Evolutionary conservation across 2,797 vertebrate species (phyloP), one percentile per base, ranked within the genome.

Genomic region (Eulemur albifrons): DNA sequence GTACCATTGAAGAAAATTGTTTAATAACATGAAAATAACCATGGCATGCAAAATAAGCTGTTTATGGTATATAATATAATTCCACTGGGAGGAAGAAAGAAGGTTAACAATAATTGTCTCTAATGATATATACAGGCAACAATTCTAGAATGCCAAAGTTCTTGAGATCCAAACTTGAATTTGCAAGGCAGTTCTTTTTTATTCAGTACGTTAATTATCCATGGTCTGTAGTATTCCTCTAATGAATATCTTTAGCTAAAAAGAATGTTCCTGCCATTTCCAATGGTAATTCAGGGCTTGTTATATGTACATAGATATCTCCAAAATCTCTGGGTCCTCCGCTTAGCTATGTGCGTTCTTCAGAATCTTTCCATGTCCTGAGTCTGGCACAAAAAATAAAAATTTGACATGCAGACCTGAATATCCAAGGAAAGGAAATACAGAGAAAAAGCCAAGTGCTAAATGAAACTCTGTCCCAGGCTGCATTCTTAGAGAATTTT

Each of bases 381-480:
- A 6, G 0, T 84, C 84, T 94, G 73, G n/a, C 69, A 87, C 61
- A 84, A 83, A 83, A 8, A 2, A 83, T 91, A 23, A 54, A 86
- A 76, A 88, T 96, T 90, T 84, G 79, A 93, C 93, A 54, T 57
- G 52, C 38, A 84, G 32, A 27, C 40, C 20, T 90, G 18, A 15
- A 69, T 94, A 95, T 91, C 54, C 14, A 25, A 43, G 65, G 85
- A 91, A 93, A 91, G 40, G 27, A 82, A 94, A 88, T 83, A 84
- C 38, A 23, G 23, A 84, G 23, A 88, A 54, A 94, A 73, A 96
- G 72, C 69, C 84, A 96, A 90, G 25, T 72, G 77, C 25, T 91
- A 86, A 95, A 57, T 91, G 69, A 63, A 95, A 70, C 70, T 80
- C 70, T 93, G 54, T 87, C 30, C 2, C 89, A 61, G 63, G 80